Evolutionary conservation across 2,113 vertebrate species (phyloP).

Genomic region (Pelecanus crispus): DNA sequence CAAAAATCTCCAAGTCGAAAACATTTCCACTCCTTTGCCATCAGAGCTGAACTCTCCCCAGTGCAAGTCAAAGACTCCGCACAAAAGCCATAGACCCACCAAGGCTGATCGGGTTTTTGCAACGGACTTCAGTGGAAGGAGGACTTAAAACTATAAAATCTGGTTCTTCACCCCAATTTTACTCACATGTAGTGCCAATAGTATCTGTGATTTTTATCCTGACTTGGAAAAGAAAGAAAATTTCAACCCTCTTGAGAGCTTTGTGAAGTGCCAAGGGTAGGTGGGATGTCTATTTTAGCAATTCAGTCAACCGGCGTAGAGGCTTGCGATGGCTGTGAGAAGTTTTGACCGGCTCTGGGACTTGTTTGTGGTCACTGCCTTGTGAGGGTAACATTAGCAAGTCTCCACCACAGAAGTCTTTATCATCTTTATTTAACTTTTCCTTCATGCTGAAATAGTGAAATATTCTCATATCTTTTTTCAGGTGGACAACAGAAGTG

Average conservation of each 20-base stretch:
- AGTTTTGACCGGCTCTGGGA: neutral
- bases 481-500: neutral
- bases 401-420: too few species aligned
- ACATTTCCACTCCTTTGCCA: neutral
- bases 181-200: neutral
- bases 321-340: accelerated
- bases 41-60: neutral
- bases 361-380: accelerated
- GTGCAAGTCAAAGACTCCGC: neutral
- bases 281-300: neutral
- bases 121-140: neutral
- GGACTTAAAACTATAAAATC: neutral
- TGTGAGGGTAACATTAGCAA: neutral
- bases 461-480: neutral
- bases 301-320: neutral
- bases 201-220: neutral
- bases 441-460: accelerated
- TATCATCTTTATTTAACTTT: neutral
- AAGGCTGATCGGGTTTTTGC: neutral
- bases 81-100: neutral
- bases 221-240: neutral
- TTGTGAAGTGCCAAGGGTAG: neutral
- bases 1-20: neutral
- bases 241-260: neutral
- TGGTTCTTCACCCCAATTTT: neutral